phyloP scores from a whole-genome alignment of 2,888 invertebrate genomes.

The Drosophila buzzatii region DNA sequence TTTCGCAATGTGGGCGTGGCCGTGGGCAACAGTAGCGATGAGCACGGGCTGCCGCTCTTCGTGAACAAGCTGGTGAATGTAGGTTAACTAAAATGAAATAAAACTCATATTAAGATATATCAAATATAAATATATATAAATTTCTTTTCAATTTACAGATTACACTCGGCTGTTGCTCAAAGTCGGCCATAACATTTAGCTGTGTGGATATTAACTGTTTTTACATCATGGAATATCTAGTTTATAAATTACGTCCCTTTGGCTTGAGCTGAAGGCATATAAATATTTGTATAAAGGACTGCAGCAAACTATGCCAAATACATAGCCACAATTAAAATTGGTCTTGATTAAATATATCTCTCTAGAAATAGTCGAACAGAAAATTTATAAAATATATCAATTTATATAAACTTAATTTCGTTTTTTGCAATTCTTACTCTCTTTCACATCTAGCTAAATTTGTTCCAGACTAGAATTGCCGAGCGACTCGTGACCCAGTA shows the following conservation, averaged over 20 bases:
- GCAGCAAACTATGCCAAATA: conserved; percentile 51
- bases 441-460: background rate
- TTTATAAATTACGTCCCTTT: conserved; percentile 95
- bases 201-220: conserved; percentile 96
- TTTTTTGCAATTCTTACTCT: background rate
- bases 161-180: conserved; percentile 93
- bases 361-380: background rate
- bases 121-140: background rate
- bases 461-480: background rate
- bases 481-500: conserved; percentile 11
- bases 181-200: conserved; percentile 97
- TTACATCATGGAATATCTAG: conserved; percentile 97
- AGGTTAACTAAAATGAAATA: background rate
- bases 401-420: background rate
- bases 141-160: conserved; percentile 87
- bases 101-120: background rate
- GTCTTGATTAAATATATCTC: background rate
- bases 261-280: conserved; percentile 83
- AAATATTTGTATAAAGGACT: conserved; percentile 29
- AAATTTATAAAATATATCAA: background rate
- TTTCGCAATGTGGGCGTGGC: conserved; percentile 93
- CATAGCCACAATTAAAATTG: conserved; percentile 9
- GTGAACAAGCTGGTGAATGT: conserved; percentile 89
- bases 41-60: conserved; percentile 93
- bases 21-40: conserved; percentile 95